Conservation (phyloP, 2,113 vertebrate species). For the Conger conger region DNA sequence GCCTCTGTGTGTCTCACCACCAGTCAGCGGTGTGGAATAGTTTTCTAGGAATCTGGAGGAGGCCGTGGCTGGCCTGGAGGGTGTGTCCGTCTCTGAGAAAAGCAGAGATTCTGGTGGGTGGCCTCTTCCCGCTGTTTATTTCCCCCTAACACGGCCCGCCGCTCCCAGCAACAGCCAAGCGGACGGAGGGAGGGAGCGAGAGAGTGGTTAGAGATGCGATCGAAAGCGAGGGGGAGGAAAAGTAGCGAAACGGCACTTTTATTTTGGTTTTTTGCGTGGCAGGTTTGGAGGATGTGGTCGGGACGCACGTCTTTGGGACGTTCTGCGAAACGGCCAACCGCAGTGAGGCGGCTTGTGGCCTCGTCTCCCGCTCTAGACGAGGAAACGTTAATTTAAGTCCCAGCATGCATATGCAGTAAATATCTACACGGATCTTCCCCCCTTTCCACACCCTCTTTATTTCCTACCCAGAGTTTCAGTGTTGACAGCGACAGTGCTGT, state of each 20-base stretch:
- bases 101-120: constrained; percentile 27
- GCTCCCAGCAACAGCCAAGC: neutral
- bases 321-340: neutral
- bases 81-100: constrained; percentile 37
- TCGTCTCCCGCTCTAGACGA: constrained; percentile 18
- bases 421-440: neutral
- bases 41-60: constrained; percentile 12
- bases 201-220: constrained; percentile 12
- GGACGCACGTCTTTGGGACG: neutral
- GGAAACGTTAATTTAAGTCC: constrained; percentile 35
- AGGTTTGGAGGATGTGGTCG: neutral
- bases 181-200: neutral
- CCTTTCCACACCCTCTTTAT: neutral
- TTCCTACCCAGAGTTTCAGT: neutral
- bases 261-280: neutral
- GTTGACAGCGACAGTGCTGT: neutral
- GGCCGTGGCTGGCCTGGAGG: constrained; percentile 15
- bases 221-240: neutral
- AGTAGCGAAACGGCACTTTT: neutral
- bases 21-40: constrained; percentile 1
- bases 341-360: neutral
- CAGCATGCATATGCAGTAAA: neutral
- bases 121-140: constrained; percentile 25
- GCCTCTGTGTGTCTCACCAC: constrained; percentile 28
- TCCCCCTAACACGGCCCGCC: neutral